phyloP scores from a whole-genome alignment of 1,140 invertebrate genomes.

The Pogonognathellus flavescens region DNA sequence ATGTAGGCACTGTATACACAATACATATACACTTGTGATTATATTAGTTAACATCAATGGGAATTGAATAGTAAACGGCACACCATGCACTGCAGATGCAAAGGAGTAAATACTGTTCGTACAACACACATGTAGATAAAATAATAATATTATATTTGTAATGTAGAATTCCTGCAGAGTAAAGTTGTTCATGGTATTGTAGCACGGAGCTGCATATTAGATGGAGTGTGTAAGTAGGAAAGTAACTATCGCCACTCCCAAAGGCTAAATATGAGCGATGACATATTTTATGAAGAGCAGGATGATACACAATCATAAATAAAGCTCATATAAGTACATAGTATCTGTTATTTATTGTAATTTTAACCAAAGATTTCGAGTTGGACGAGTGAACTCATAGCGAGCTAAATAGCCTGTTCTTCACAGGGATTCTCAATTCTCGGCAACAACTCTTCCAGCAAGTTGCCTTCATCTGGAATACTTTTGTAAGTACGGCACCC shows the following conservation, averaged over 20 bases:
- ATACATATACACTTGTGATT: too few relatives aligned
- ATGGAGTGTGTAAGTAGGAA: conserved; percentile 6
- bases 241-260: conserved; percentile 44
- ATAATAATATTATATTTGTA: conserved; percentile 6
- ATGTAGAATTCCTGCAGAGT: conserved; percentile 33
- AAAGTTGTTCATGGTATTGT: conserved; percentile 38
- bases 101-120: not conserved
- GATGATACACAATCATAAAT: conserved; percentile 52
- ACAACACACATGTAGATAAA: not conserved
- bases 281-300: conserved; percentile 52
- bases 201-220: conserved; percentile 1
- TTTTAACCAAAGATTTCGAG: conserved; percentile 50
- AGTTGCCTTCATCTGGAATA: conserved; percentile 32
- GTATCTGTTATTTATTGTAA: conserved; percentile 50
- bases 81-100: not conserved
- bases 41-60: not conserved
- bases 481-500: not conserved
- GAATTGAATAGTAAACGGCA: conserved; percentile 36
- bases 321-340: conserved; percentile 48
- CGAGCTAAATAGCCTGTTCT: conserved; percentile 51
- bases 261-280: conserved; percentile 51
- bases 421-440: conserved; percentile 48
- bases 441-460: conserved; percentile 47
- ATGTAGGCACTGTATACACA: too few relatives aligned
- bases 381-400: conserved; percentile 34